A percentile compares a stretch with the other conserved stretches of the same genome.
phyloP scores from a whole-genome alignment of 2,888 invertebrate genomes.

The Fragum whitleyi region DNA sequence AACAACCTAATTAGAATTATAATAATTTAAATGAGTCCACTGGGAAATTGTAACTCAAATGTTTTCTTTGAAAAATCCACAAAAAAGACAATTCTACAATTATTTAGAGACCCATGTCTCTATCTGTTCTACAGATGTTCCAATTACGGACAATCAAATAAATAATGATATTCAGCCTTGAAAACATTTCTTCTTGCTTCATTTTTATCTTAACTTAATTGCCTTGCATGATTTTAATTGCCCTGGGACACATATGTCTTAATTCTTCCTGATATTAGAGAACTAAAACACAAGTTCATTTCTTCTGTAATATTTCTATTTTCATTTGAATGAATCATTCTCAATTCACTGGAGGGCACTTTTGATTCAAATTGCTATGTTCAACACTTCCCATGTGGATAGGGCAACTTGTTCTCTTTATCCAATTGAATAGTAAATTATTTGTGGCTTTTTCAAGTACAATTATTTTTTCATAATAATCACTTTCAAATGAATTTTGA shows the following conservation, averaged over 20 bases:
- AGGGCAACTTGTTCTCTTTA: neutral
- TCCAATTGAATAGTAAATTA: neutral
- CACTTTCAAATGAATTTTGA: too few species aligned
- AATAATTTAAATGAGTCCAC: neutral
- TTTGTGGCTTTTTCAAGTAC: slow-evolving; percentile 1
- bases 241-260: slow-evolving; percentile 15
- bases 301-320: neutral
- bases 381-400: neutral
- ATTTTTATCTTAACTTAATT: slow-evolving; percentile 19
- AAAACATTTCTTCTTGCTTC: neutral
- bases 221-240: slow-evolving; percentile 17
- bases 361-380: neutral
- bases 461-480: too few species aligned
- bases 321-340: neutral
- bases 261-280: neutral
- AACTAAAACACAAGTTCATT: slow-evolving; percentile 7
- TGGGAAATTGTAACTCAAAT: neutral
- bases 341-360: neutral
- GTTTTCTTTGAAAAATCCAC: neutral
- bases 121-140: slow-evolving; percentile 14
- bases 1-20: neutral
- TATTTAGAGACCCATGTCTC: slow-evolving; percentile 4
- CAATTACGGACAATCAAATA: slow-evolving; percentile 21
- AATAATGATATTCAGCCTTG: slow-evolving; percentile 16
- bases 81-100: slow-evolving; percentile 10